Evolutionary conservation across 2,888 invertebrate species (phyloP), one percentile per base, ranked within the genome.

Genomic region (Caenorhabditis virilis): DNA sequence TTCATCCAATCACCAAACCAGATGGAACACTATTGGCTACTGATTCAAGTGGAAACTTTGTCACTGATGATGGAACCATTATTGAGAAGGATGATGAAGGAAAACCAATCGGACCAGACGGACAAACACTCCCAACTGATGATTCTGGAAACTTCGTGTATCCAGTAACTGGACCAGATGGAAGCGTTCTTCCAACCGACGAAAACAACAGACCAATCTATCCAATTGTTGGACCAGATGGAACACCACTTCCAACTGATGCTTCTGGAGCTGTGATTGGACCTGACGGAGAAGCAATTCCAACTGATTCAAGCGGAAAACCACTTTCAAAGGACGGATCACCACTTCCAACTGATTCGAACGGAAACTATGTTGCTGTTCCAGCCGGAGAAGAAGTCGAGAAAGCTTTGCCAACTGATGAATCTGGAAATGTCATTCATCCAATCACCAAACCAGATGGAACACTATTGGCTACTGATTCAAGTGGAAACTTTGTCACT

Each of bases 311-410:
- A 16, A 16, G 33, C 3, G 65, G 65, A 25, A 18, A 52, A 11
- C 61, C 69, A 16, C 7, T 69, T 13, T 57, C 38, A 18, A 47
- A 42, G 4, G 43, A 56, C 18, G 69, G 62, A 36, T n/a, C 45
- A 33, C 54, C 50, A n/a, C 39, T 73, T 18, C 63, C 56, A 39
- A 57, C 52, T 55, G 77, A 77, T 23, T 26, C 48, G 49, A 9
- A 46, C 56, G 25, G 49, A 48, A 61, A 57, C 33, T 61, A 62
- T 22, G 66, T 58, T 13, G 35, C 53, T 15, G 59, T 43, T n/a
- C 41, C 52, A 13, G 42, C 20, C 18, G 25, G 45, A 39, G 33
- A 46, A 42, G n/a, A 23, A 7, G 5, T 13, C 25, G 30, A 15
- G 9, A 11, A 36, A 36, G 42, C 33, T 36, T 46, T 51, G 30